A percentile compares a stretch with the other conserved stretches of the same genome.
Conservation (phyloP, 2,888 invertebrate genomes). For the Perithous albicinctus region DNA sequence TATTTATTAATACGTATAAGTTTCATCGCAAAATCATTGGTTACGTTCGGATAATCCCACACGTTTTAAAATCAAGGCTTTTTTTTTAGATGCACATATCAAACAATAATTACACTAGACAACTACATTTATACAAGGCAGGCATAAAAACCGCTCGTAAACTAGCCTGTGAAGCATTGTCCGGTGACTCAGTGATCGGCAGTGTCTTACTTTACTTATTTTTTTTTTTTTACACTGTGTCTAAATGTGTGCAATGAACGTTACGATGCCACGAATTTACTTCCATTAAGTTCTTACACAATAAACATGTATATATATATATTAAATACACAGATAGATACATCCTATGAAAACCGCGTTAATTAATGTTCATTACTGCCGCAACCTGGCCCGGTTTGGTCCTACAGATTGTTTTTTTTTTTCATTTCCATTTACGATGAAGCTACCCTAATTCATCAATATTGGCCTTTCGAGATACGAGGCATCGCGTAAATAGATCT, state of each 20-base stretch:
- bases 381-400: conserved; percentile 11
- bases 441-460: conserved; percentile 27
- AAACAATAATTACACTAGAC: conserved; percentile 61
- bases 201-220: conserved; percentile 36
- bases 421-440: background rate
- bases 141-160: conserved; percentile 50
- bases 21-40: conserved; percentile 25
- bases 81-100: conserved; percentile 56
- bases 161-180: conserved; percentile 61
- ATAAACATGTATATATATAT: conserved; percentile 23
- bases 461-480: background rate
- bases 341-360: background rate
- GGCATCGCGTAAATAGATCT: conserved; percentile 25
- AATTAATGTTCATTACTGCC: conserved; percentile 26
- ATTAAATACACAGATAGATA: conserved; percentile 18
- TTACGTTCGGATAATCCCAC: conserved; percentile 28
- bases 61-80: conserved; percentile 32
- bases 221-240: conserved; percentile 29
- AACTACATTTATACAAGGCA: conserved; percentile 62
- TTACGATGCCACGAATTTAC: conserved; percentile 55
- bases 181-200: conserved; percentile 58
- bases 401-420: conserved; percentile 18
- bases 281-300: conserved; percentile 30
- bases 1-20: conserved; percentile 17
- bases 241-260: conserved; percentile 60